Conservation (phyloP, 2,113 vertebrate genomes). For the Romanogobio albipinnatus region DNA sequence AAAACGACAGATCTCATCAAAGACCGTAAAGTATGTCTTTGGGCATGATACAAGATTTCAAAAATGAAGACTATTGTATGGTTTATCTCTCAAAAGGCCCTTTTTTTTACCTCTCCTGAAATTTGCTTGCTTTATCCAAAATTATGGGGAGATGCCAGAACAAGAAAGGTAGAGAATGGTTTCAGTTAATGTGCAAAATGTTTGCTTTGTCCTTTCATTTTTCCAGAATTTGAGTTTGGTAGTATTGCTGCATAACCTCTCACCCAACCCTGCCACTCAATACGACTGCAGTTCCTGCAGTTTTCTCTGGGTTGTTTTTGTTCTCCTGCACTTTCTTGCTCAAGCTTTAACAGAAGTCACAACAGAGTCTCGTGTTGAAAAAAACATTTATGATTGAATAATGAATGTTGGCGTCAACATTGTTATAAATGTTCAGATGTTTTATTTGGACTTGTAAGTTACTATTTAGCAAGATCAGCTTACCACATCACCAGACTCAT, state of each 20-base stretch:
- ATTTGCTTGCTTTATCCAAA: neutral
- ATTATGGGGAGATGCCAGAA: neutral
- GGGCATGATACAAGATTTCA: neutral
- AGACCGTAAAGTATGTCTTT: neutral
- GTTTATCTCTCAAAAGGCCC: neutral
- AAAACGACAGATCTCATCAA: neutral
- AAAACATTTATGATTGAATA: conserved; percentile 7
- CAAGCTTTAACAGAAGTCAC: neutral
- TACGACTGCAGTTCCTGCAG: neutral
- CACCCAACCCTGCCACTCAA: neutral
- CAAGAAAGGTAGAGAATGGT: neutral
- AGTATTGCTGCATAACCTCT: neutral
- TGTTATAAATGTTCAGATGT: neutral
- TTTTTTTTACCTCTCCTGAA: neutral
- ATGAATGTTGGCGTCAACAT: neutral
- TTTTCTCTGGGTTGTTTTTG: neutral
- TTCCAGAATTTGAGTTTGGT: neutral
- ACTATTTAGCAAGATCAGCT: conserved; percentile 16
- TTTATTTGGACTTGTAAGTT: conserved; percentile 21
- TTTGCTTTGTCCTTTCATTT: neutral
- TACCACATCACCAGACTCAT: neutral
- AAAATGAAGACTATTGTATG: neutral
- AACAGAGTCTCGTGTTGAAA: neutral
- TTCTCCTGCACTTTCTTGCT: neutral
- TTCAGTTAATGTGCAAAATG: neutral